Conservation (phyloP, 92 coral and sea anemone species). For the Galaxea fascicularis region DNA sequence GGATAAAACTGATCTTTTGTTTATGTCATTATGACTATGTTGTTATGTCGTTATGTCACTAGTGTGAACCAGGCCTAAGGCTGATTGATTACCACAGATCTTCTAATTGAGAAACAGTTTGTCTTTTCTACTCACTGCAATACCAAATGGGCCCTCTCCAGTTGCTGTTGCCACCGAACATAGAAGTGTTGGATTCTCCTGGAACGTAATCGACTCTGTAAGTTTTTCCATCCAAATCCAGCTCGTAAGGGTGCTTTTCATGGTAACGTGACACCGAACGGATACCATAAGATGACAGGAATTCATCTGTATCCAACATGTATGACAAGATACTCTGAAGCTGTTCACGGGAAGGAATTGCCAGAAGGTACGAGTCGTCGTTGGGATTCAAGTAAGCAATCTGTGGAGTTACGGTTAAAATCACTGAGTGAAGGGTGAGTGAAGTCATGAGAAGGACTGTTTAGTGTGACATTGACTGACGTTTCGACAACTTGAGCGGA, state of each 20-base stretch:
- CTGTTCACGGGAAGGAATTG: constrained; percentile 89
- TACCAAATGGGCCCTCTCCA: constrained; percentile 98
- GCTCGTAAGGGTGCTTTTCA: constrained; percentile 75
- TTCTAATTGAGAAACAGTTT: too few species aligned
- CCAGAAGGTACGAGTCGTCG: constrained; percentile 80
- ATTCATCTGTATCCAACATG: constrained; percentile 89
- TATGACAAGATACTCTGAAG: constrained; percentile 72
- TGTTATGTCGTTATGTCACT: too few species aligned
- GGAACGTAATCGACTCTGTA: constrained; percentile 86
- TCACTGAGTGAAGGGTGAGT: too few species aligned
- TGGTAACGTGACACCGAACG: constrained; percentile 85
- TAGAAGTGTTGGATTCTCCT: constrained; percentile 83
- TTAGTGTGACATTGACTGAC: too few species aligned
- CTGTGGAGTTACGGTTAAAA: constrained; percentile 29
- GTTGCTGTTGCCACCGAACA: constrained; percentile 98
- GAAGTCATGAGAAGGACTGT: too few species aligned
- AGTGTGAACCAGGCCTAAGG: too few species aligned
- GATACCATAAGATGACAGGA: constrained; percentile 87
- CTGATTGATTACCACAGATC: too few species aligned
- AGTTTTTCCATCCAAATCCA: constrained; percentile 66
- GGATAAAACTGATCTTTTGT: too few species aligned
- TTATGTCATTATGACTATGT: too few species aligned
- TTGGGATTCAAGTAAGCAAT: constrained; percentile 77
- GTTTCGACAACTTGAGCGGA: too few species aligned
- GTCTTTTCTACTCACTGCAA: constrained; percentile 73